Evolutionary conservation across 2,888 invertebrate species (phyloP), one percentile per base, ranked within the genome.

Genomic region (Nephrotoma appendiculata): DNA sequence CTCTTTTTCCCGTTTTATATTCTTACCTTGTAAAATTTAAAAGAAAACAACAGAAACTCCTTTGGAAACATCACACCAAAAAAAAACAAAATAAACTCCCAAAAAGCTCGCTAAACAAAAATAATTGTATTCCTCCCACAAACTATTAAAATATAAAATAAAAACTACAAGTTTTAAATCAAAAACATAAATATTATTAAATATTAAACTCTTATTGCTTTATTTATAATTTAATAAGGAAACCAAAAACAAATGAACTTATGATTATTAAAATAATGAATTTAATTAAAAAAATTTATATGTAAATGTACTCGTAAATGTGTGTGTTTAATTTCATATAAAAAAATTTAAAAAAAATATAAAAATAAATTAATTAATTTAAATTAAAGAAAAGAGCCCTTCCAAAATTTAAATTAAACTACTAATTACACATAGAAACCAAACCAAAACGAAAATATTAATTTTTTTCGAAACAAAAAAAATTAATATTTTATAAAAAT

Each of bases 341-440:
- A 52, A 52, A 52, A 57, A 15, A 15, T 52, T 52, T 52, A 15
- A 52, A 52, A 57, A 71, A 71, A 71, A 31, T 5, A 31, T 31
- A 71, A 71, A 31, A 71, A 12, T 31, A 31, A 71, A 71, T 71
- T 2, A 71, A 71, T 31, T 71, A 71, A 71, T 71, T 71, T 71
- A 71, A 71, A 71, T 71, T 71, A 71, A 71, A 71, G 71, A 71
- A 71, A 71, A 71, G 71, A 71, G 71, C 71, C 71, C 71, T 71
- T 71, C 71, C 71, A 85, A 85, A 85, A 43, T 42, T 85, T 85
- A 85, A 85, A 42, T 85, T 42, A 85, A 85, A 85, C n/a, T 5
- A 43, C 42, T 85, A 42, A 43, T 85, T 44, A 85, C 19, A 19
- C 43, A 85, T 43, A 41, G n/a, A 2, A 12, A 42, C n/a, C 43